Conservation (phyloP, 2,797 vertebrate species). For the Scomberomorus guttatus region DNA sequence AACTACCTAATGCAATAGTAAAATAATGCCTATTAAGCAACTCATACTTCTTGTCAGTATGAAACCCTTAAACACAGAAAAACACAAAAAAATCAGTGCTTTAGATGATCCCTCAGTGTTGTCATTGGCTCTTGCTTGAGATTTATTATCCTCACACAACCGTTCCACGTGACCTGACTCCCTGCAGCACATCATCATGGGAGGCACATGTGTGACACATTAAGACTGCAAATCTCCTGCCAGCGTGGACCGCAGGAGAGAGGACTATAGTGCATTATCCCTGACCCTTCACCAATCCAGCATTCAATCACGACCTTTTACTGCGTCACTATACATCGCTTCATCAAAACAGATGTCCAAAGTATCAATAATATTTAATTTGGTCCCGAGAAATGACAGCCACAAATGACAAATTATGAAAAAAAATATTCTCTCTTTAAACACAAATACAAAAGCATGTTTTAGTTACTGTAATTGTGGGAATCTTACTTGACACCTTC, state of each 20-base stretch:
- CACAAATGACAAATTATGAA: background rate
- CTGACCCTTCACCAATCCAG: slow-evolving; percentile 9
- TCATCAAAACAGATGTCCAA: background rate
- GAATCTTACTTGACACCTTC: background rate
- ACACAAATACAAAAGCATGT: background rate
- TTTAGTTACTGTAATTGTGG: background rate
- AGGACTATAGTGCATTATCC: background rate
- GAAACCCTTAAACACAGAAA: background rate
- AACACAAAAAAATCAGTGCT: background rate
- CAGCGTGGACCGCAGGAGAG: background rate
- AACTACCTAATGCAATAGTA: background rate
- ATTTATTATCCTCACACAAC: background rate
- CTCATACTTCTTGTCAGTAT: background rate
- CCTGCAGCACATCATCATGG: background rate
- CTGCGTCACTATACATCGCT: background rate
- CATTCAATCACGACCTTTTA: slow-evolving; percentile 10
- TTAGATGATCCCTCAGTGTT: background rate
- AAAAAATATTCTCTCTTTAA: background rate
- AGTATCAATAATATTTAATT: background rate
- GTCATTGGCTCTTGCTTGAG: background rate
- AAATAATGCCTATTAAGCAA: background rate
- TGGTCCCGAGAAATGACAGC: background rate
- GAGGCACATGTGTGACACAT: background rate
- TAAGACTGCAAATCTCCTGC: background rate
- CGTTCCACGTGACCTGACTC: background rate